These are phyloP conservation scores for Hypomecis punctinalis DNA, from an alignment of 2,888 invertebrate species.

Conservation along the genomic window DNA sequence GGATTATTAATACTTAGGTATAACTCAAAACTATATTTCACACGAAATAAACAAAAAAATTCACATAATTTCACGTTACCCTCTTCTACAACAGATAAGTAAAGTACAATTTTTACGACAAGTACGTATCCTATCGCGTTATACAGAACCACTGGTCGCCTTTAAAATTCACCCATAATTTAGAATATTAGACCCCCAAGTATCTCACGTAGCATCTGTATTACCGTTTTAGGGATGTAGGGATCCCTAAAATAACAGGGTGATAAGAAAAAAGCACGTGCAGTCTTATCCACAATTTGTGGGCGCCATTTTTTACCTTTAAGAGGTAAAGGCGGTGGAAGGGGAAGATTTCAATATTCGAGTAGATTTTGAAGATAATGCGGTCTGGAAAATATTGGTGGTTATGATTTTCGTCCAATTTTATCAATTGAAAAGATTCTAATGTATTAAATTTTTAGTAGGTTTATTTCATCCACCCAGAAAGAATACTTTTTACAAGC, in stretches of 20 bases:
- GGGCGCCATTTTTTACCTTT: constrained; percentile 38
- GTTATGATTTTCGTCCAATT: background rate
- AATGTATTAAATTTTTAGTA: no score
- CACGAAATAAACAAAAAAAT: background rate
- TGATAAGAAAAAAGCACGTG: constrained; percentile 63
- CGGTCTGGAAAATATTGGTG: constrained; percentile 17
- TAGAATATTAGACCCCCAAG: constrained; percentile 61
- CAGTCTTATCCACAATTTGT: constrained; percentile 44
- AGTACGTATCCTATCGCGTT: constrained; percentile 50
- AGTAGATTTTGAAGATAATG: constrained; percentile 22
- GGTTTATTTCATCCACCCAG: no score
- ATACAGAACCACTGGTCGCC: constrained; percentile 44
- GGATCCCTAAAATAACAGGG: constrained; percentile 62
- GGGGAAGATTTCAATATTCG: constrained; percentile 37
- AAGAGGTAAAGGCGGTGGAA: constrained; percentile 19
- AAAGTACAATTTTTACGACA: constrained; percentile 54
- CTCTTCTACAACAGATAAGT: constrained; percentile 32
- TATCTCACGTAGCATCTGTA: constrained; percentile 83
- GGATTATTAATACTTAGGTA: no score
- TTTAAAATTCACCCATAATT: constrained; percentile 75
- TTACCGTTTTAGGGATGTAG: constrained; percentile 68
- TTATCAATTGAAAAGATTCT: no score
- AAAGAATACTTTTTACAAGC: no score
- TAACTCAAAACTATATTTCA: background rate
- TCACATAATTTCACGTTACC: constrained; percentile 3